These are phyloP conservation scores for Gobio gobio DNA, from an alignment of 2,113 vertebrate genomes.

Conservation along the genomic window DNA sequence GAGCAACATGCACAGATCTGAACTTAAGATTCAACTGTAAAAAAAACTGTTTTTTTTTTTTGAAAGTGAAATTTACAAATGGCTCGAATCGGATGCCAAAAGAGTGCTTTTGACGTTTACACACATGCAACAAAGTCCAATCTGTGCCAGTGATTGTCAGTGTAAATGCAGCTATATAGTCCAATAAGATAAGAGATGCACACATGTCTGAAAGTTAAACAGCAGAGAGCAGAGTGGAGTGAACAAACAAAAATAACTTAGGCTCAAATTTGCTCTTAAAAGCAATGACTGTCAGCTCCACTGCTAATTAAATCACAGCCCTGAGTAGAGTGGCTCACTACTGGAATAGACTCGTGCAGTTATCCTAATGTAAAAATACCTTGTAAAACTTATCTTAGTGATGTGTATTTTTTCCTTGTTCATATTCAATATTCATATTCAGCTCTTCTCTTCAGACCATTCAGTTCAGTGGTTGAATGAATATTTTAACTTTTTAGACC, in stretches of 20 bases:
- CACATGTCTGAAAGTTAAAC: constrained; percentile 10
- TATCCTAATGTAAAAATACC: background rate
- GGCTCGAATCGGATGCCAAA: background rate
- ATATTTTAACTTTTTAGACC: background rate
- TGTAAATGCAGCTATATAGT: background rate
- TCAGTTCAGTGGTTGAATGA: background rate
- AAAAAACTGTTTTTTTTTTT: background rate
- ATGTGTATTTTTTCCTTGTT: background rate
- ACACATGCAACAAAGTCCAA: background rate
- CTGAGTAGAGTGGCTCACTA: constrained; percentile 27
- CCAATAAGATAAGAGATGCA: background rate
- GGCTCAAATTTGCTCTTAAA: constrained; percentile 5
- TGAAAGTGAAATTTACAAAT: background rate
- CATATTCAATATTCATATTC: background rate
- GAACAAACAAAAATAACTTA: background rate
- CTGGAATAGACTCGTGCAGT: background rate
- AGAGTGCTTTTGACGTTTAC: background rate
- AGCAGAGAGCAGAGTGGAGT: constrained; percentile 46
- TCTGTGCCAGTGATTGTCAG: background rate
- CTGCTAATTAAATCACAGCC: constrained; percentile 28
- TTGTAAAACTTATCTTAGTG: background rate
- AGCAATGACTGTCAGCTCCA: constrained; percentile 6
- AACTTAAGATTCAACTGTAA: background rate
- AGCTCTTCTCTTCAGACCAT: background rate
- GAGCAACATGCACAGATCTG: background rate